These are phyloP conservation scores for Cryptoleucopteryx plumbea DNA, from an alignment of 2,113 vertebrate species.

Conservation along the genomic window DNA sequence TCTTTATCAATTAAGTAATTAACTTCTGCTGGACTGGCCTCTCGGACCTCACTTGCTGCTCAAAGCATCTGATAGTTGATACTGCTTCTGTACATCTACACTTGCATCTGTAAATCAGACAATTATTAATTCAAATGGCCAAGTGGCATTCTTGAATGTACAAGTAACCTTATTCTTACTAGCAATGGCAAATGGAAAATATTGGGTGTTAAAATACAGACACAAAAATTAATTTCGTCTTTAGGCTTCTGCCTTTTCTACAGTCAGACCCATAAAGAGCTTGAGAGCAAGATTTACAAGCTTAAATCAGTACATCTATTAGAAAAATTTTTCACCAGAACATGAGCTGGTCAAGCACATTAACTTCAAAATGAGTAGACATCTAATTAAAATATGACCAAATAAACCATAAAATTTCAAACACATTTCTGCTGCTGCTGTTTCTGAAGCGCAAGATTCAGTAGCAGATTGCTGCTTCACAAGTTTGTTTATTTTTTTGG, in stretches of 20 bases:
- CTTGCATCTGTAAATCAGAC: neutral
- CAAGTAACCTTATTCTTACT: neutral
- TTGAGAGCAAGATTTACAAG: neutral
- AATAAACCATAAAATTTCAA: neutral
- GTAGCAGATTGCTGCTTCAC: neutral
- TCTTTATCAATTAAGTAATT: slow-evolving; percentile 9
- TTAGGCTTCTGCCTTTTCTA: neutral
- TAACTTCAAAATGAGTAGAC: neutral
- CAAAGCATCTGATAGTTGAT: neutral
- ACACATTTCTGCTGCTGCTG: rapidly evolving
- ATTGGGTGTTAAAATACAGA: rapidly evolving
- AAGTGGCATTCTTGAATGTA: neutral
- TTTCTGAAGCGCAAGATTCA: neutral
- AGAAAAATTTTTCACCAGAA: neutral
- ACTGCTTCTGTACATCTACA: neutral
- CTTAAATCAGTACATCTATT: neutral
- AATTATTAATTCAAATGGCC: neutral
- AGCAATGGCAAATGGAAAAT: neutral
- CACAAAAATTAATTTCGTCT: neutral
- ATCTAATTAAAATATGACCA: neutral
- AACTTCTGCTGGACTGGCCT: neutral
- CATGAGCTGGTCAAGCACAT: neutral
- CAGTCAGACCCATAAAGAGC: neutral
- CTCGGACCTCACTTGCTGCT: neutral
- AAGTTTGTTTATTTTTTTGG: neutral